Evolutionary conservation across 92 coral and sea anemone genomes (phyloP).

Genomic region (Meandrina meandrites): DNA sequence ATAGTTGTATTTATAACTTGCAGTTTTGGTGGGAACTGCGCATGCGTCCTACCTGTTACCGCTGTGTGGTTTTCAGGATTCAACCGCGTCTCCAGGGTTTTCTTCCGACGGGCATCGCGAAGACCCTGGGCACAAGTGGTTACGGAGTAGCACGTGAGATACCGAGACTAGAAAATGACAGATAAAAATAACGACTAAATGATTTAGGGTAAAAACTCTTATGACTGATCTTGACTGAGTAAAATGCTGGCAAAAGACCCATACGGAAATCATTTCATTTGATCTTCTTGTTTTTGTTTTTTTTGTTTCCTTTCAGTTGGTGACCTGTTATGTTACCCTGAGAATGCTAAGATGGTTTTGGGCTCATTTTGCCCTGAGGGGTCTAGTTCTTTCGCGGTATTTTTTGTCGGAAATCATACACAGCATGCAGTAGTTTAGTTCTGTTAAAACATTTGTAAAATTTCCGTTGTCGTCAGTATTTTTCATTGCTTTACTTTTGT

Average conservation of each 20-base stretch:
- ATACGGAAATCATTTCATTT: neutral
- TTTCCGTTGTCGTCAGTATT: neutral
- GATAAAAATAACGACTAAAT: neutral
- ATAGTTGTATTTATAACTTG: neutral
- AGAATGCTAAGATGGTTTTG: neutral
- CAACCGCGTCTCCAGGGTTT: too few relatives aligned
- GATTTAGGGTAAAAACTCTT: neutral
- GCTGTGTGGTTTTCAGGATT: neutral
- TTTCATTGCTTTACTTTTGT: neutral
- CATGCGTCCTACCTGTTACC: neutral
- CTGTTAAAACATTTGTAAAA: neutral
- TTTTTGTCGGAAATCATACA: neutral
- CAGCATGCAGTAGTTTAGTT: neutral
- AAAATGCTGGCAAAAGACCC: neutral
- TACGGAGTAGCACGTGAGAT: too few relatives aligned
- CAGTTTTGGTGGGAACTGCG: neutral
- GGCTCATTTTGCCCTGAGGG: neutral
- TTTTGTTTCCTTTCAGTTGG: neutral
- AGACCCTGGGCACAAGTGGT: too few relatives aligned
- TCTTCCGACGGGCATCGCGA: too few relatives aligned
- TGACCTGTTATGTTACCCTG: neutral
- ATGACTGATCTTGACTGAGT: neutral
- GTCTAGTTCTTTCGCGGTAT: neutral
- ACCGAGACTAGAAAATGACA: too few relatives aligned
- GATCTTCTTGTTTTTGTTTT: neutral